Evolutionary conservation across 53 echinoderm and acorn worm genomes (phyloP).

Genomic region (Actinopyga echinites): DNA sequence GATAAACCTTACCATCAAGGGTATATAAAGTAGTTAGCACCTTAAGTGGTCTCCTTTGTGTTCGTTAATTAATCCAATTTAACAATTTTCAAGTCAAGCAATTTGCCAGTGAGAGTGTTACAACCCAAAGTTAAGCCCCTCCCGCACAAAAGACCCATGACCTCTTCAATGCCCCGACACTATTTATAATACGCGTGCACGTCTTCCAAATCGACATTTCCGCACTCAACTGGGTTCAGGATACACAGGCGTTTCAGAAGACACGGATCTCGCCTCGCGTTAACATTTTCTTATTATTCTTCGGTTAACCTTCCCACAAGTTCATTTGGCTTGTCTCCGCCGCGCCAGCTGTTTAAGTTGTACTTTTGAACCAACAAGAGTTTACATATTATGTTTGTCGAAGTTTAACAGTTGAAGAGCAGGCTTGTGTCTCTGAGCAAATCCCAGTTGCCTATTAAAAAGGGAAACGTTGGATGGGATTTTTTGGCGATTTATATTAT

Average conservation of each 20-base stretch:
- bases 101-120: neutral
- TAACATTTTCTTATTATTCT: too few species aligned
- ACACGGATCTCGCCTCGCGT: too few species aligned
- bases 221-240: too few species aligned
- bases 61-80: slow-evolving; percentile 37
- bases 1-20: slow-evolving; percentile 1
- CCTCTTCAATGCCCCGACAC: neutral
- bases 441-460: too few species aligned
- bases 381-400: too few species aligned
- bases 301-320: neutral
- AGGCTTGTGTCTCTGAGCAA: too few species aligned
- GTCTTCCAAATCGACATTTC: too few species aligned
- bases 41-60: slow-evolving; percentile 18
- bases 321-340: neutral
- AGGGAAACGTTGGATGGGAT: too few species aligned
- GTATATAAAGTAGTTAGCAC: slow-evolving; percentile 10
- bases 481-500: too few species aligned
- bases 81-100: neutral
- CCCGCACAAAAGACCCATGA: neutral
- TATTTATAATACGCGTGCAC: neutral
- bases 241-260: too few species aligned
- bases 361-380: slow-evolving; percentile 15
- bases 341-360: slow-evolving; percentile 1
- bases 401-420: too few species aligned
- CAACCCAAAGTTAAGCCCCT: neutral